Conservation (phyloP, 2,113 vertebrate genomes). For the Ochotona curzoniae region DNA sequence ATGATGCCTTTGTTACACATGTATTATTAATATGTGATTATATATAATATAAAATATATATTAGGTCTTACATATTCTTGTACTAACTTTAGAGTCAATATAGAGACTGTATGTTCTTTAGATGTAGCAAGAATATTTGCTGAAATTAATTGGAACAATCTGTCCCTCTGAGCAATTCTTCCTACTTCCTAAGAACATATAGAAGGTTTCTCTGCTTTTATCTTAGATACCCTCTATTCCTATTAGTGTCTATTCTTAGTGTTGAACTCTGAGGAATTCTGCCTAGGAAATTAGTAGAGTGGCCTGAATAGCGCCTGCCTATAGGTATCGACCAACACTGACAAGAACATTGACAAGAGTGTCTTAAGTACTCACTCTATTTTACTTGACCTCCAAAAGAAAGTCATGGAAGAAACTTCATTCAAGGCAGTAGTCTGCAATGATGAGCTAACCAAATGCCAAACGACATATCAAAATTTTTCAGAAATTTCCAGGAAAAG, state of each 20-base stretch:
- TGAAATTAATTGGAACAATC: background rate
- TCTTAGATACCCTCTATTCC: background rate
- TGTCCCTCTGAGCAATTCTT: background rate
- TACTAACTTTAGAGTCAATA: background rate
- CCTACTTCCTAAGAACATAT: background rate
- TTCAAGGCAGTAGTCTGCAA: background rate
- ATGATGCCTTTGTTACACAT: background rate
- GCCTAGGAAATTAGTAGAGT: background rate
- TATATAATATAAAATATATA: too few relatives aligned
- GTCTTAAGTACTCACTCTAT: background rate
- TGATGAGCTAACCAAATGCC: background rate
- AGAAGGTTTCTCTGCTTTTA: background rate
- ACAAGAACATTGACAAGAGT: background rate
- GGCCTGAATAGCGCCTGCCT: too few relatives aligned
- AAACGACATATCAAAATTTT: background rate
- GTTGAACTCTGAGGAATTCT: background rate
- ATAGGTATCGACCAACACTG: background rate
- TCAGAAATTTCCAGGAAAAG: slow-evolving; percentile 33
- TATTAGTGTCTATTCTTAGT: background rate
- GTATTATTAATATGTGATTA: background rate
- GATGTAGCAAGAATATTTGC: background rate
- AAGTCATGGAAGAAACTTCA: background rate
- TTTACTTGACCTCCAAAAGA: background rate
- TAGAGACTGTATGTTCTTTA: background rate
- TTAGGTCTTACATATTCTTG: background rate